Evolutionary conservation across 2,797 vertebrate species (phyloP).

Genomic region (Poliocrania exsul): DNA sequence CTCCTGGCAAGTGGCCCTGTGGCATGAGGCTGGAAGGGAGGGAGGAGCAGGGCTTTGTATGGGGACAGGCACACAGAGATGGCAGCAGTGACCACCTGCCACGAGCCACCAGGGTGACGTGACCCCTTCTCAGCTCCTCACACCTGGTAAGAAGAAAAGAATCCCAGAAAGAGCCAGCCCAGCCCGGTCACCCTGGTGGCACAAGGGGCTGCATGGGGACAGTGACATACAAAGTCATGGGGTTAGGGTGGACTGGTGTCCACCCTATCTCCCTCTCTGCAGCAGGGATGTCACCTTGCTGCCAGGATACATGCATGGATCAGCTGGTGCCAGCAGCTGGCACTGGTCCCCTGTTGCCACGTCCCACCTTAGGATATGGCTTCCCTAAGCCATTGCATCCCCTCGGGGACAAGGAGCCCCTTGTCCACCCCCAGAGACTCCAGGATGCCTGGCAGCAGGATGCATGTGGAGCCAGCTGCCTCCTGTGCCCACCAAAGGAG

Average conservation of each 20-base stretch:
- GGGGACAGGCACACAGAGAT: neutral
- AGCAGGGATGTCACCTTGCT: neutral
- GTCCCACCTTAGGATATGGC: neutral
- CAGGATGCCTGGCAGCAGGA: accelerated
- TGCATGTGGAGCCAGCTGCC: neutral
- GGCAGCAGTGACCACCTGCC: neutral
- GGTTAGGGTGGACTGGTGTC: neutral
- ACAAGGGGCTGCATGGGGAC: accelerated
- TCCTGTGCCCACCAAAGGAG: neutral
- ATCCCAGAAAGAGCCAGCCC: neutral
- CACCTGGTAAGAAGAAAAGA: neutral
- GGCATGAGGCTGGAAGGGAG: neutral
- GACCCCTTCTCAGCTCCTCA: neutral
- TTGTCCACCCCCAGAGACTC: accelerated
- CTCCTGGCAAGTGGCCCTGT: neutral
- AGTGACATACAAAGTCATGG: accelerated
- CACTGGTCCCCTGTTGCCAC: neutral
- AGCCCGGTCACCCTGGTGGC: accelerated
- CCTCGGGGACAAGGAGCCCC: accelerated
- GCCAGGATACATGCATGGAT: neutral
- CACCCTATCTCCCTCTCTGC: accelerated
- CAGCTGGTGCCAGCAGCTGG: neutral
- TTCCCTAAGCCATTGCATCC: too few relatives aligned
- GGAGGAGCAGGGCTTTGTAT: neutral
- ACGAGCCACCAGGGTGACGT: accelerated